These are phyloP conservation scores for Scaptomyza flava DNA, from an alignment of 2,888 invertebrate genomes.

Conservation along the genomic window DNA sequence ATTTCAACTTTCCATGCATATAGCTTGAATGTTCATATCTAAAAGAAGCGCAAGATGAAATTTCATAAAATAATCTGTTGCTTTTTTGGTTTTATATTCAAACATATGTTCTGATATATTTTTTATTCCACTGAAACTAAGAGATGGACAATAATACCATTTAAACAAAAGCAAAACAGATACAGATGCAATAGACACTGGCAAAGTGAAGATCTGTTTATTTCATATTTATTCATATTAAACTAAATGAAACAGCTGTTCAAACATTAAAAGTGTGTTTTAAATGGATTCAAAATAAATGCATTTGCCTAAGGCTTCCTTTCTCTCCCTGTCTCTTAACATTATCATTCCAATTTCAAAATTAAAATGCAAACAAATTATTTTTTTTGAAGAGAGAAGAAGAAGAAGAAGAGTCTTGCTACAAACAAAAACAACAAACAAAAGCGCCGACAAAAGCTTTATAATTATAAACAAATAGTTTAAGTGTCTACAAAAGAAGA, in stretches of 20 bases:
- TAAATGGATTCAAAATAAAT: neutral
- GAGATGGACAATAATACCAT: neutral
- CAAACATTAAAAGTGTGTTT: neutral
- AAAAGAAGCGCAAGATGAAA: neutral
- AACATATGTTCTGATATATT: neutral
- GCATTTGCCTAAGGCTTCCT: slow-evolving; percentile 11
- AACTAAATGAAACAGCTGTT: slow-evolving; percentile 1
- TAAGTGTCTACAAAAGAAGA: slow-evolving; percentile 8
- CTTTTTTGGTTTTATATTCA: neutral
- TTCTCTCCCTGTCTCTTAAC: neutral
- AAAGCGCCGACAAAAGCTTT: slow-evolving; percentile 62
- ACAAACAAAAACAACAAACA: neutral
- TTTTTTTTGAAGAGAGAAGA: neutral
- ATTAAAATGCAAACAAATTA: neutral
- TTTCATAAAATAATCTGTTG: neutral
- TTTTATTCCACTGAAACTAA: neutral
- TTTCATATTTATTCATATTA: neutral
- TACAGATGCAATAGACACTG: neutral
- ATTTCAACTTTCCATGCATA: no score
- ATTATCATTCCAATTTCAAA: neutral
- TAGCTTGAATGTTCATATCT: neutral
- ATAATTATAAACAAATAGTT: slow-evolving; percentile 75
- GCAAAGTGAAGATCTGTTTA: neutral
- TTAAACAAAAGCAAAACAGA: neutral
- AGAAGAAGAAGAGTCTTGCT: slow-evolving; percentile 13